phyloP scores from a whole-genome alignment of 92 coral and sea anemone species.

The Muricea muricata region DNA sequence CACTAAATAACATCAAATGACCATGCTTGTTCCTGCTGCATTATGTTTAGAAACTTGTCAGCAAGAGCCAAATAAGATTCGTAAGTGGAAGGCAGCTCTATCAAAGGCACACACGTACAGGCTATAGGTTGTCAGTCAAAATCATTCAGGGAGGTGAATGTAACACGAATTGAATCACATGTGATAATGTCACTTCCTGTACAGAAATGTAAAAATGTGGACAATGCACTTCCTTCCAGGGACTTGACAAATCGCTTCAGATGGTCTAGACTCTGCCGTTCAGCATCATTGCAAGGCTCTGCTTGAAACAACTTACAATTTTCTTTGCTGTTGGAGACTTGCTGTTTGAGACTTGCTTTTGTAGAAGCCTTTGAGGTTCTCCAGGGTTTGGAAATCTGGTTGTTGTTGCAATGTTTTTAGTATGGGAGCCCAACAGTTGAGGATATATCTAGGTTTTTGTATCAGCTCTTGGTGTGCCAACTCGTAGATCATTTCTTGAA shows the following conservation, averaged over 20 bases:
- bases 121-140: not conserved
- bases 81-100: constrained; percentile 61
- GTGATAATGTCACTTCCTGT: not conserved
- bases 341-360: constrained; percentile 34
- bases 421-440: constrained; percentile 68
- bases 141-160: not conserved
- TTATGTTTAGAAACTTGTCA: constrained; percentile 54
- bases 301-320: constrained; percentile 28
- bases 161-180: not conserved
- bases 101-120: constrained; percentile 57
- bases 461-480: constrained; percentile 72
- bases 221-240: constrained; percentile 31
- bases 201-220: constrained; percentile 37
- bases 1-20: constrained; percentile 49
- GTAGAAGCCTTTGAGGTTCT: constrained; percentile 35
- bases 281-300: constrained; percentile 37
- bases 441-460: constrained; percentile 66
- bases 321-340: constrained; percentile 50
- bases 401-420: constrained; percentile 35
- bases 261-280: constrained; percentile 42
- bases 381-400: constrained; percentile 29
- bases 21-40: constrained; percentile 52
- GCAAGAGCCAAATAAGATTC: constrained; percentile 58
- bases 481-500: constrained; percentile 56
- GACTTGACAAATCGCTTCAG: constrained; percentile 48